phyloP scores from a whole-genome alignment of 2,888 invertebrate genomes.

The Sminthurides aquaticus region DNA sequence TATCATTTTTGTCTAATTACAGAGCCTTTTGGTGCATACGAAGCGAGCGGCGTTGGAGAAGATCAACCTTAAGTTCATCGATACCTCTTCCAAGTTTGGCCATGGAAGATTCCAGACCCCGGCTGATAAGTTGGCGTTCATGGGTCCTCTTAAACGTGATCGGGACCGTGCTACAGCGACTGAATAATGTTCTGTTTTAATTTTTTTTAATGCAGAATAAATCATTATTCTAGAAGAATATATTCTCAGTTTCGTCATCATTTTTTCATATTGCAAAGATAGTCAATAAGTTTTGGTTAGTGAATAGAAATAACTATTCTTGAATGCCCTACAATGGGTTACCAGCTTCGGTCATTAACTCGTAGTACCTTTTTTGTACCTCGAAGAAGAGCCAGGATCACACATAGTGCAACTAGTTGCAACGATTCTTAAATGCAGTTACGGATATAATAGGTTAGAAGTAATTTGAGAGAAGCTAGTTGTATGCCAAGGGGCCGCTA shows the following conservation, averaged over 20 bases:
- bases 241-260: not conserved
- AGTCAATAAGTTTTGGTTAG: no score
- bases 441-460: no score
- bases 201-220: not conserved
- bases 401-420: no score
- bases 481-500: no score
- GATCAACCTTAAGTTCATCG: conserved; percentile 98
- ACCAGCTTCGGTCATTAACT: no score
- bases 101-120: conserved; percentile 99
- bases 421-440: no score
- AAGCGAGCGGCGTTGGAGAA: conserved; percentile 93
- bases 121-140: conserved; percentile 92
- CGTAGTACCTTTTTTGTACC: no score
- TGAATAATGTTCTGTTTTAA: conserved; percentile 19
- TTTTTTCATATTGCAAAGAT: no score
- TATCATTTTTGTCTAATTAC: conserved; percentile 38
- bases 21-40: conserved; percentile 87
- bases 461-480: no score
- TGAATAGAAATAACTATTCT: no score
- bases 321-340: no score
- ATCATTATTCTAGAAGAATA: not conserved
- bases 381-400: no score
- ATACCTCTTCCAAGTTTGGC: conserved; percentile 97
- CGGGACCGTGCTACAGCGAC: conserved; percentile 73
- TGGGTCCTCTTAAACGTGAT: conserved; percentile 94